These are phyloP conservation scores for Hetaerina titia DNA, from an alignment of 2,888 invertebrate species.

Conservation along the genomic window DNA sequence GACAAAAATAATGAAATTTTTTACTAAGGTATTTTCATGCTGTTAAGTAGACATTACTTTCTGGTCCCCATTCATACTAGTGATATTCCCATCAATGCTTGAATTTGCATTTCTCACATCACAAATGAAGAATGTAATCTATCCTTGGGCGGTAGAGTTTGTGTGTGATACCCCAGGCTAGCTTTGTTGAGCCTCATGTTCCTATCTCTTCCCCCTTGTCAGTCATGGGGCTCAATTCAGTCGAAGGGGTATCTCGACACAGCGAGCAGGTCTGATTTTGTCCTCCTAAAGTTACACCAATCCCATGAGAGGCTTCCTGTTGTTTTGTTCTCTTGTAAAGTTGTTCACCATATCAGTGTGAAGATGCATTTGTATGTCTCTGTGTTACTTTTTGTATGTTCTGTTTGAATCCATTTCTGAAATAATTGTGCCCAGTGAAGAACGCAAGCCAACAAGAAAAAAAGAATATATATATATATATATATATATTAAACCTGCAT, in stretches of 20 bases:
- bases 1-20: conserved; percentile 58
- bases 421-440: conserved; percentile 62
- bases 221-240: conserved; percentile 43
- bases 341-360: conserved; percentile 29
- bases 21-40: conserved; percentile 62
- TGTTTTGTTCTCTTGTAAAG: neutral
- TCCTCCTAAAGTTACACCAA: conserved; percentile 38
- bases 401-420: conserved; percentile 52
- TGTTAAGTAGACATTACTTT: conserved; percentile 51
- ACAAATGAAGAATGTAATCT: conserved; percentile 39
- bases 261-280: neutral
- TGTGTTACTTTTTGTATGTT: neutral
- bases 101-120: conserved; percentile 33
- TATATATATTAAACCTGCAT: conserved; percentile 40
- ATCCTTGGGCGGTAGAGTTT: neutral
- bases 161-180: conserved; percentile 36
- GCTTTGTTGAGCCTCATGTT: conserved; percentile 43
- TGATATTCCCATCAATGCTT: conserved; percentile 47
- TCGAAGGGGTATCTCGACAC: conserved; percentile 8
- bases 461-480: neutral
- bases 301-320: neutral
- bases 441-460: conserved; percentile 57
- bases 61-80: conserved; percentile 38
- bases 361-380: conserved; percentile 25
- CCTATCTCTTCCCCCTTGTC: conserved; percentile 65